Base-by-base conservation (phyloP, 2,113 vertebrate species). In the Labeo rohita region DNA sequence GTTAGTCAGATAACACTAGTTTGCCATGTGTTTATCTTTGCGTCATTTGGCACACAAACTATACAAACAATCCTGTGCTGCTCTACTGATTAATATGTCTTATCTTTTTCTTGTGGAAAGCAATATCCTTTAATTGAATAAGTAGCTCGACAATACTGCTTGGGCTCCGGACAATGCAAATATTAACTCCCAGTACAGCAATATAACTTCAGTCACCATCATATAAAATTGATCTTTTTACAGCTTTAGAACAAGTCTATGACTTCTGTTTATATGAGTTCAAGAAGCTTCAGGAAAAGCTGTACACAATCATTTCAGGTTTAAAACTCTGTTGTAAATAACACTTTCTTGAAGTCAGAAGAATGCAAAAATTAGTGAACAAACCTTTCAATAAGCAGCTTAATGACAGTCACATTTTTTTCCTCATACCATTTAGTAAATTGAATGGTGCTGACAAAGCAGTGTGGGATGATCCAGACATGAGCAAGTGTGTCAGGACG, bases 381-480 rank as follows among this genome's bases (percentile, higher is more conserved):
- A 16, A 54, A 54, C 52, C 4, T 13, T 54, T 54, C 16, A 54
- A 54, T 16, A 16, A 54, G 16, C 16, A 1, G 6, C 34, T 68
- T 15, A 72, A 72, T 72, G 39, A 72, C 8, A 72, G 18, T 80
- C n/a, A 66, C 75, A 36, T 13, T 68, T 50, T 21, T 61, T 43
- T 4, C 59, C 56, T 61, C 47, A 23, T 83, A 21, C 11, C 2
- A 7, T 77, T 68, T 77, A 96, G 95, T 85, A 88, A 91, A 84
- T 85, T 96, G 85, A 70, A 92, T 74, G 87, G 76, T 50, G 80
- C 89, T 0, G 93, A 95, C 84, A 76, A 23, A 52, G 89, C 95
- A 84, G 93, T 91, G 28, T 98, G 97, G 97, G 91, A 91, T 88
- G 90, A 90, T 45, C 94, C 95, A 68, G 88, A 94, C 18, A 80